These are phyloP conservation scores for Poeciliopsis turrubarensis DNA, from an alignment of 2,113 vertebrate genomes.

Conservation along the genomic window DNA sequence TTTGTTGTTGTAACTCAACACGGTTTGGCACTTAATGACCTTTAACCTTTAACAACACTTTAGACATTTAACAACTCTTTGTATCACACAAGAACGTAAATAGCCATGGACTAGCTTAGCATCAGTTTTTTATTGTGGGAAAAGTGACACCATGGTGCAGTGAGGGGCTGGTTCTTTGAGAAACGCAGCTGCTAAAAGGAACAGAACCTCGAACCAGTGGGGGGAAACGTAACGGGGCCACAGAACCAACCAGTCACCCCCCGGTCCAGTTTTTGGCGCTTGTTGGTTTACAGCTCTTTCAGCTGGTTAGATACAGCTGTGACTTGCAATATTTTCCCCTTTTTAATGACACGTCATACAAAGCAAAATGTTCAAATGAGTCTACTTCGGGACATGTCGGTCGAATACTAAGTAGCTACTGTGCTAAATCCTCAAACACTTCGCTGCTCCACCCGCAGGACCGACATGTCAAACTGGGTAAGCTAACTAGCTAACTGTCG, in stretches of 20 bases:
- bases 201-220: neutral
- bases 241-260: neutral
- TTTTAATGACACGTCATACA: neutral
- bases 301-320: constrained; percentile 21
- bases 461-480: neutral
- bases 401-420: neutral
- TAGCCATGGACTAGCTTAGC: neutral
- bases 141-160: neutral
- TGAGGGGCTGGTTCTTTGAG: neutral
- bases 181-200: neutral
- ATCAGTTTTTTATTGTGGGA: neutral
- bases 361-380: neutral
- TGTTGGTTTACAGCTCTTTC: constrained; percentile 28
- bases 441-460: neutral
- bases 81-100: neutral
- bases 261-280: constrained; percentile 48
- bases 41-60: neutral
- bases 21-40: neutral
- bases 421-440: neutral
- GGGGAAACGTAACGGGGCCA: neutral
- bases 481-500: constrained; percentile 28
- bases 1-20: no score
- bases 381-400: neutral
- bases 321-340: constrained; percentile 20
- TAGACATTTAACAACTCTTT: neutral